These are phyloP conservation scores for Neoseiulus cucumeris DNA, from an alignment of 1,140 invertebrate genomes.

Conservation along the genomic window DNA sequence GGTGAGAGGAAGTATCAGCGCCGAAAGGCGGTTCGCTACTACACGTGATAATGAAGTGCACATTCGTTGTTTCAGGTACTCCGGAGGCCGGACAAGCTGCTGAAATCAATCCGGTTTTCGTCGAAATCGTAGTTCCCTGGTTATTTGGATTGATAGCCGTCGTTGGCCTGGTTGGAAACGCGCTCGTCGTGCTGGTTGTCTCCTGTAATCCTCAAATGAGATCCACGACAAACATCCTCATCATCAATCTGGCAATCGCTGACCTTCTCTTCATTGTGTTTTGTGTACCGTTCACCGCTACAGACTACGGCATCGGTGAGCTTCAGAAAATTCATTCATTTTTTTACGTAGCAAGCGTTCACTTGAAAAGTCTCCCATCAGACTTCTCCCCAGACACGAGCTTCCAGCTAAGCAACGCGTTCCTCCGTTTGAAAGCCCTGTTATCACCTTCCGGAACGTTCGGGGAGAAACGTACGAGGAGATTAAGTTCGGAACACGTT, in stretches of 20 bases:
- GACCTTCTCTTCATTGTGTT: conserved; percentile 85
- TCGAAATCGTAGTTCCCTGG: conserved; percentile 43
- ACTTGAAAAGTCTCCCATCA: too few species aligned
- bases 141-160: conserved; percentile 70
- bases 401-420: too few species aligned
- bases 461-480: too few species aligned
- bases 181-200: conserved; percentile 53
- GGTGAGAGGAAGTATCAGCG: too few species aligned
- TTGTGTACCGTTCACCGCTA: conserved; percentile 81
- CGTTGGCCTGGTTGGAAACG: conserved; percentile 67
- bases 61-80: too few species aligned
- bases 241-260: conserved; percentile 66
- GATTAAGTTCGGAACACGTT: too few species aligned
- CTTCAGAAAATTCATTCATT: background rate
- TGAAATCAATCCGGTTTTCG: background rate
- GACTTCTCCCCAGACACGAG: too few species aligned
- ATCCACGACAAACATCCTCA: conserved; percentile 75
- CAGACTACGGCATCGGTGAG: conserved; percentile 50
- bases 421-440: too few species aligned
- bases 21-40: too few species aligned
- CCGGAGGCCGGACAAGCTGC: background rate
- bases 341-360: too few species aligned
- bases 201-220: conserved; percentile 51
- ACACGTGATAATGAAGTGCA: too few species aligned
- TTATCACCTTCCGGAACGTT: too few species aligned